These are phyloP conservation scores for Lasiurus borealis DNA, from an alignment of 2,113 vertebrate genomes.

Conservation along the genomic window DNA sequence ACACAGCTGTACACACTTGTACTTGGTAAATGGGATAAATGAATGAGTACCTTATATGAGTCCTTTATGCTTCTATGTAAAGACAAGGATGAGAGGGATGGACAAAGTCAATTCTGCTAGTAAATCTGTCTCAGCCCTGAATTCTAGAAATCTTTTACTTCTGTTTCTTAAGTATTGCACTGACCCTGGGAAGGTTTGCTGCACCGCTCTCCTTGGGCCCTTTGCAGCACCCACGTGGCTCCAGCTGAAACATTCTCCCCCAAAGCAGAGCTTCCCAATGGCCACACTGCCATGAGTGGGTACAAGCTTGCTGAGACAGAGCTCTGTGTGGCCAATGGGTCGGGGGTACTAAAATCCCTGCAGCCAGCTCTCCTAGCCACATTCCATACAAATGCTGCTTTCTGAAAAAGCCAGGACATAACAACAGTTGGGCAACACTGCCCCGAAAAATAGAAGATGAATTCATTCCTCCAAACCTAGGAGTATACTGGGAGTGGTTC, in stretches of 20 bases:
- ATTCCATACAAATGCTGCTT: not conserved
- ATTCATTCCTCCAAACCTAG: not conserved
- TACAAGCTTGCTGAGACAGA: not conserved
- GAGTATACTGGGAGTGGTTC: not conserved
- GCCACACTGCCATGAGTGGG: not conserved
- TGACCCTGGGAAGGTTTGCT: not conserved
- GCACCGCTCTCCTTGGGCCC: not conserved
- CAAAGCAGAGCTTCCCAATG: not conserved
- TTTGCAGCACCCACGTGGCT: not conserved
- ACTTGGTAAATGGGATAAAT: not conserved
- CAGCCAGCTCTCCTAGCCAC: not conserved
- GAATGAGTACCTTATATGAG: not conserved
- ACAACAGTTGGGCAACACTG: not conserved
- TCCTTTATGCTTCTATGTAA: not conserved
- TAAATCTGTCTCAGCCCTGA: not conserved
- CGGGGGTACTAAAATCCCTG: not conserved
- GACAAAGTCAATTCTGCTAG: not conserved
- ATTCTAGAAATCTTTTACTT: not conserved
- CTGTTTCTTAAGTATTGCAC: not conserved
- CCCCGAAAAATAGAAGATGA: not conserved
- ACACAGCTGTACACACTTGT: accelerated
- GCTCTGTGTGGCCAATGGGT: accelerated
- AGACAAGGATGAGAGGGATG: not conserved
- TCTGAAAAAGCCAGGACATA: not conserved
- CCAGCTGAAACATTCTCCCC: not conserved